Evolutionary conservation across 2,797 vertebrate species (phyloP).

Genomic region (Limnodromus scolopaceus): DNA sequence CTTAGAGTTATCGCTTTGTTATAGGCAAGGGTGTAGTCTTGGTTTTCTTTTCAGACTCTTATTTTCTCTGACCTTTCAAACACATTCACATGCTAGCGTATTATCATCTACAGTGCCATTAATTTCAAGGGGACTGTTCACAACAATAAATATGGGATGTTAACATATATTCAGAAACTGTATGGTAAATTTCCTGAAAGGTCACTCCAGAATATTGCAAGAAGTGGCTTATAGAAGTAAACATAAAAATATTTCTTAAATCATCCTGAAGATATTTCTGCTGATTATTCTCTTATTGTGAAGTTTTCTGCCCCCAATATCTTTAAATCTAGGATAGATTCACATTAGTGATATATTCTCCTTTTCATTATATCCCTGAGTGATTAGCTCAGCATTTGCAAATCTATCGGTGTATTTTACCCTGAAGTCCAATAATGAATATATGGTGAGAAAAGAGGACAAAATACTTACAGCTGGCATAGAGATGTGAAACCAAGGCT

Average conservation of each 20-base stretch:
- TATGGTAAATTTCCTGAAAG: not conserved
- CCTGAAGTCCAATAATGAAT: not conserved
- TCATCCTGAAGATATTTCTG: not conserved
- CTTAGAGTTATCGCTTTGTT: not conserved
- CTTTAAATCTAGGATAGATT: not conserved
- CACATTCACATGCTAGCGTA: not conserved
- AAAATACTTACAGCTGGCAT: not conserved
- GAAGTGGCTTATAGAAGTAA: not conserved
- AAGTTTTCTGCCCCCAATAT: not conserved
- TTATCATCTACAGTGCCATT: not conserved
- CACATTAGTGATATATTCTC: not conserved
- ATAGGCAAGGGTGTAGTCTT: not conserved
- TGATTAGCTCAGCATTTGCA: not conserved
- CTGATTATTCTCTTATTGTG: not conserved
- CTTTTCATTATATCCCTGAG: not conserved
- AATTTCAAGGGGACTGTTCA: not conserved
- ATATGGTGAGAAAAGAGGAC: not conserved
- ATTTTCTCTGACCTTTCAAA: not conserved
- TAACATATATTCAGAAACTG: not conserved
- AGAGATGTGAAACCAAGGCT: not conserved
- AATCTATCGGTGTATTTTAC: not conserved
- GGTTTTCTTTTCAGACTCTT: not conserved
- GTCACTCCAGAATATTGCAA: not conserved
- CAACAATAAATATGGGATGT: not conserved
- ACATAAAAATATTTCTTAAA: not conserved